Conservation (phyloP, 2,797 vertebrate species). For the Enteromius viviparus region DNA sequence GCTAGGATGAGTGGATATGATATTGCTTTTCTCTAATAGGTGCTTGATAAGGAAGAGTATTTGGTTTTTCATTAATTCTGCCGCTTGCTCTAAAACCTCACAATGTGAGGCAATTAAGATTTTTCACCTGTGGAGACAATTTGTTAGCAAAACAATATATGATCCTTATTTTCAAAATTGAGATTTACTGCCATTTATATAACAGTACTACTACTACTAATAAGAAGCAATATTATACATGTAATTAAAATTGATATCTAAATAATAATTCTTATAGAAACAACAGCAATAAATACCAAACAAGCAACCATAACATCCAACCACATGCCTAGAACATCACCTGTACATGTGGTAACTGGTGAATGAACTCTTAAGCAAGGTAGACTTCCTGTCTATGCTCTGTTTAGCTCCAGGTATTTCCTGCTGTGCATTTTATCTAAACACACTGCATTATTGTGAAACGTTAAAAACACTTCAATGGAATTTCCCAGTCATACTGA, state of each 20-base stretch:
- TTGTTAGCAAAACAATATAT: not conserved
- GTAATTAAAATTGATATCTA: no score
- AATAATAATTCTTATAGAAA: not conserved
- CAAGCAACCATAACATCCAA: not conserved
- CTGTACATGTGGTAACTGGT: not conserved
- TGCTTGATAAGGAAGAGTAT: not conserved
- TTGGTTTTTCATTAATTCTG: not conserved
- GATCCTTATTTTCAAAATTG: not conserved
- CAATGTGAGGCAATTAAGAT: no score
- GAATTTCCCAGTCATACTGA: slow-evolving; percentile 22
- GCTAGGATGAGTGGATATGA: slow-evolving; percentile 23
- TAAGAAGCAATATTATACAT: not conserved
- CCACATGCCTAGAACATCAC: not conserved
- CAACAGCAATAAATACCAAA: not conserved
- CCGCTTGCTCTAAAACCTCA: not conserved
- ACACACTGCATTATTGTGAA: not conserved
- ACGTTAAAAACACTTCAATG: slow-evolving; percentile 1
- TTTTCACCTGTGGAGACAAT: not conserved
- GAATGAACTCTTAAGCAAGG: not conserved
- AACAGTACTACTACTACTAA: not conserved
- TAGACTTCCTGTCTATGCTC: slow-evolving; percentile 22
- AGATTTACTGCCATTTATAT: no score
- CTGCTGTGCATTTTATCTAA: slow-evolving; percentile 9
- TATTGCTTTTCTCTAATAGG: slow-evolving; percentile 8
- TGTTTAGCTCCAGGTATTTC: slow-evolving; percentile 12